Evolutionary conservation across 2,888 invertebrate species (phyloP).

Genomic region (Shargacucullia verbasci): DNA sequence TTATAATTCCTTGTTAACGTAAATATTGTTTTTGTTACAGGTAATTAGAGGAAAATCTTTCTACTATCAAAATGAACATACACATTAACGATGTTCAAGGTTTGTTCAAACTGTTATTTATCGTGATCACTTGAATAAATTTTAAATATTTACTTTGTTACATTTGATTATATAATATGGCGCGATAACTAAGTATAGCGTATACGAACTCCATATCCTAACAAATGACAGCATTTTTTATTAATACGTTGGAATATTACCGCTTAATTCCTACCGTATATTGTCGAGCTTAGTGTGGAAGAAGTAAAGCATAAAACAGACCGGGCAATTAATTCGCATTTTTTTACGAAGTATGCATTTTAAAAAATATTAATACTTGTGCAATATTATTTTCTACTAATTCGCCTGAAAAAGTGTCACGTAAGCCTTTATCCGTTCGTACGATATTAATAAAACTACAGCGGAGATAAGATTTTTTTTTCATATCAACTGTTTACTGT

Average conservation of each 20-base stretch:
- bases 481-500: slow-evolving; percentile 21
- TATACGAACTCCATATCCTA: too few relatives aligned
- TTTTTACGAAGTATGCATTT: slow-evolving; percentile 51
- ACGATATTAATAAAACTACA: background rate
- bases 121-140: slow-evolving; percentile 73
- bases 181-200: slow-evolving; percentile 23
- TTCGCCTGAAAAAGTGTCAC: slow-evolving; percentile 4
- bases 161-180: slow-evolving; percentile 36
- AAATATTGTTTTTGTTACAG: slow-evolving; percentile 70
- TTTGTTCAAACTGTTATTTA: slow-evolving; percentile 61
- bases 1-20: too few relatives aligned
- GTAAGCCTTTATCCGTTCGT: background rate
- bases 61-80: slow-evolving; percentile 47
- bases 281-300: slow-evolving; percentile 5
- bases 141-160: slow-evolving; percentile 56
- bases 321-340: slow-evolving; percentile 35
- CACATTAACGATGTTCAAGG: slow-evolving; percentile 61
- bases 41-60: slow-evolving; percentile 66
- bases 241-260: too few relatives aligned
- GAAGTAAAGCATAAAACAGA: slow-evolving; percentile 10
- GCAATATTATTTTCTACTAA: slow-evolving; percentile 3
- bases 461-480: slow-evolving; percentile 3
- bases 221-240: too few relatives aligned
- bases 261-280: background rate
- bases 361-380: slow-evolving; percentile 56